Evolutionary conservation across 2,797 vertebrate genomes (phyloP), one percentile per base, ranked within the genome.

Genomic region (Knipowitschia caucasica): DNA sequence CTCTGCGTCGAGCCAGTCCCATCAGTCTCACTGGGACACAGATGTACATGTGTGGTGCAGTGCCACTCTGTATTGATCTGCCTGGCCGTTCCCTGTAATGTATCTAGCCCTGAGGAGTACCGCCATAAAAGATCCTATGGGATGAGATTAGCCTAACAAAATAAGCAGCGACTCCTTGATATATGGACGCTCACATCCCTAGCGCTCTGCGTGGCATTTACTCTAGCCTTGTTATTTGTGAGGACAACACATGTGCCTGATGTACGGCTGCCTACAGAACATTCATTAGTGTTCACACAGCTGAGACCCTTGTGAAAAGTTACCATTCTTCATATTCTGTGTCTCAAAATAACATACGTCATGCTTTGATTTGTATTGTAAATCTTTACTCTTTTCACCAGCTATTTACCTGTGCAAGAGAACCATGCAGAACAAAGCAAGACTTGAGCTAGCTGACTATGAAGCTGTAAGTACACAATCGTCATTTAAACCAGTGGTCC

Each of bases 351-450:
- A 39, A 58, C 4, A 60, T 45, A 34, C 50, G n/a, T 43, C 26
- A 45, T 58, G 38, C 36, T 26, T 23, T 30, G 26, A 30, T 11
- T n/a, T 26, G 6, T 25, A 3, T 9, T 61, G 62, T 54, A 56
- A 53, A 18, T 65, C 40, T 62, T 45, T 73, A 42, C 25, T 38
- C 58, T 27, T 43, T 40, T 59, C 61, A 66, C 5, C 65, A 98
- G 95, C 95, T 74, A 97, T 98, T 84, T 98, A 98, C 86, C 92
- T 98, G 80, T 98, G 95, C 86, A 98, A 98, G 83, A 90, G 95
- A 83, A 97, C 95, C 73, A 98, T 98, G 95, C 95, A 98, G 90
- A 98, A 98, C 67, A 98, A 98, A 87, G 94, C 95, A 53, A 91
- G 95, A 60, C 89, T 98, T 73, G 95, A 98, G 83, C 76, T 98